A percentile compares a stretch with the other conserved stretches of the same genome.
Evolutionary conservation across 2,888 invertebrate genomes (phyloP).

Genomic region (Parnassius glacialis): DNA sequence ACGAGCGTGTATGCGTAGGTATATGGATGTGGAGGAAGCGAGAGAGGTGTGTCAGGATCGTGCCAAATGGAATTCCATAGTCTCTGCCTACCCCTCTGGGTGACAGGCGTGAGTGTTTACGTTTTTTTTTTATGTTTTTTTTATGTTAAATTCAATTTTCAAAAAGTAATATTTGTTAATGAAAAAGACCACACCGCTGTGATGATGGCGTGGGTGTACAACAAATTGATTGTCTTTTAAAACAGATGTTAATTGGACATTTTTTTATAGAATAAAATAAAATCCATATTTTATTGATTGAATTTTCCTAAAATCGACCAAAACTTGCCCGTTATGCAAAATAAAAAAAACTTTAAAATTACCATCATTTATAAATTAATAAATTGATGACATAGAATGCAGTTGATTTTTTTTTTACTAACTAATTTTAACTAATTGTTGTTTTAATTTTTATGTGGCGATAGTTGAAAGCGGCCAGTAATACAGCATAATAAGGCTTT

Average conservation of each 20-base stretch:
- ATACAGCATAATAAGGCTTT: too few relatives aligned
- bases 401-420: background rate
- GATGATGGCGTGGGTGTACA: constrained; percentile 15
- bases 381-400: constrained; percentile 8
- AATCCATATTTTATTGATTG: constrained; percentile 25
- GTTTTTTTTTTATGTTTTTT: too few relatives aligned
- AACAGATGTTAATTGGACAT: constrained; percentile 13
- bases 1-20: too few relatives aligned
- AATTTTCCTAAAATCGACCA: constrained; percentile 10
- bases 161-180: constrained; percentile 4
- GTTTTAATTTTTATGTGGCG: too few relatives aligned
- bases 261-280: background rate
- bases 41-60: too few relatives aligned
- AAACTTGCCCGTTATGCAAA: constrained; percentile 11
- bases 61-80: too few relatives aligned
- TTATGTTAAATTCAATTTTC: background rate
- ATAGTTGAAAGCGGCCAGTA: too few relatives aligned
- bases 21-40: too few relatives aligned
- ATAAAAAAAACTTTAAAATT: constrained; percentile 8
- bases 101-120: too few relatives aligned
- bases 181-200: constrained; percentile 2
- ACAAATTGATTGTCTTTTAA: constrained; percentile 18
- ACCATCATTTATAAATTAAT: constrained; percentile 23
- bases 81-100: too few relatives aligned
- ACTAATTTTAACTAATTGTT: too few relatives aligned